phyloP scores from a whole-genome alignment of 2,113 vertebrate species.

The Labeo rohita region DNA sequence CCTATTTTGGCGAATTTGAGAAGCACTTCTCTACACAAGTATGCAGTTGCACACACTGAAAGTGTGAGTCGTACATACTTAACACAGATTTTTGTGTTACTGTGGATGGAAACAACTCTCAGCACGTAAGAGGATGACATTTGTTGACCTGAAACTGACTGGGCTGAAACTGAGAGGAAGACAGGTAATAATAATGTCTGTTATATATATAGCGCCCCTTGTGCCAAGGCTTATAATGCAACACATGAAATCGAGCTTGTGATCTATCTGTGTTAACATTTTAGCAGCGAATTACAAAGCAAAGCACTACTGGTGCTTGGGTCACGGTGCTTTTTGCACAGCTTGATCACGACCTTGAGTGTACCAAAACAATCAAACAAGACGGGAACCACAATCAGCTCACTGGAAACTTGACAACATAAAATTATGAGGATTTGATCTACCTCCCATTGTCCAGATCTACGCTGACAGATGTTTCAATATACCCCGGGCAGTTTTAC shows the following conservation, averaged over 20 bases:
- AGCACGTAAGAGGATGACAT: not conserved
- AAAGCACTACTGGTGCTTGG: not conserved
- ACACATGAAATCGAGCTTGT: not conserved
- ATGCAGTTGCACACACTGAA: not conserved
- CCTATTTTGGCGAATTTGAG: no score
- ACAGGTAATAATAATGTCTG: not conserved
- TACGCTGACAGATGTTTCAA: constrained; percentile 30
- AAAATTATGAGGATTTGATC: constrained; percentile 10
- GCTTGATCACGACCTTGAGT: not conserved
- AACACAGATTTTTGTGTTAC: not conserved
- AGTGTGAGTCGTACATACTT: not conserved
- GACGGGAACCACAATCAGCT: not conserved
- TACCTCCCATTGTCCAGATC: constrained; percentile 23
- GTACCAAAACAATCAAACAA: not conserved
- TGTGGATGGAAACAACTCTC: no score
- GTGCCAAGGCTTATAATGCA: not conserved
- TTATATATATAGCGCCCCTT: not conserved
- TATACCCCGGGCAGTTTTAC: not conserved
- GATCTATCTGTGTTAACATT: not conserved
- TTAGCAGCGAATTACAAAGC: not conserved
- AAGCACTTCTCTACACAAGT: not conserved
- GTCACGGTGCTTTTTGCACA: not conserved
- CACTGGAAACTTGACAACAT: constrained; percentile 23
- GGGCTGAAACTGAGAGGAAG: not conserved
- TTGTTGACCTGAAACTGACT: not conserved